Base-by-base conservation (phyloP, 2,888 invertebrate genomes). In the Sycophila texana region DNA sequence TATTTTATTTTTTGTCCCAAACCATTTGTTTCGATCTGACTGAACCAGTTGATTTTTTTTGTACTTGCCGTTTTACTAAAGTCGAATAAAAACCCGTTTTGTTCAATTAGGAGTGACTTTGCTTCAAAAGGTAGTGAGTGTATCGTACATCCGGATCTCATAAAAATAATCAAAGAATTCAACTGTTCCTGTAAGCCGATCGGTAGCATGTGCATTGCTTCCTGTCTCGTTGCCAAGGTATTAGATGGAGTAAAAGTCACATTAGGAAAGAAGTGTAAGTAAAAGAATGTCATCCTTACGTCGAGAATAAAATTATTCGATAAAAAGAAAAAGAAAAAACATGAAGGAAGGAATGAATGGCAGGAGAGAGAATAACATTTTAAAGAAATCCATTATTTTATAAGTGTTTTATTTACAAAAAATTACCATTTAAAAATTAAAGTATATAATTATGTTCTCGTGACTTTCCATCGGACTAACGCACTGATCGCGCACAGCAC, bases 121-220 rank as follows among this genome's bases (percentile, higher is more conserved):
- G 92, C 91, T 4, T 86, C 90, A 4, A 91, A 91, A 80, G 92
- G 92, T 3, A 84, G 89, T 2, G 86, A 91, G 18, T 91, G 91
- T 86, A 88, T 86, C 7, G 89, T 93, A 0, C 85, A 91, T 77
- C 86, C 89, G 2, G 92, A 92, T 51, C 89, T 93, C 2, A 90
- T 88, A 66, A 87, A 89, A 30, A 87, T 92, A 12, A 86, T 93
- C 22, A 90, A 89, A 76, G 92, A 92, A 47, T 93, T 93, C 51
- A 91, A 91, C 82, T 85, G 86, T 58, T 88, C 89, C 0, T 89
- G 88, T 67, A 93, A 92, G 83, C 92, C 93, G 0, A 92, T 93
- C 73, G 93, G 91, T 10, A 83, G 92, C 72, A 91, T 92, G 77
- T 93, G 93, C 84, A 92, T 93, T 77, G 90, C 93, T 3, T 91